Conservation (phyloP, 1,140 invertebrate species). For the Cydia amplana region DNA sequence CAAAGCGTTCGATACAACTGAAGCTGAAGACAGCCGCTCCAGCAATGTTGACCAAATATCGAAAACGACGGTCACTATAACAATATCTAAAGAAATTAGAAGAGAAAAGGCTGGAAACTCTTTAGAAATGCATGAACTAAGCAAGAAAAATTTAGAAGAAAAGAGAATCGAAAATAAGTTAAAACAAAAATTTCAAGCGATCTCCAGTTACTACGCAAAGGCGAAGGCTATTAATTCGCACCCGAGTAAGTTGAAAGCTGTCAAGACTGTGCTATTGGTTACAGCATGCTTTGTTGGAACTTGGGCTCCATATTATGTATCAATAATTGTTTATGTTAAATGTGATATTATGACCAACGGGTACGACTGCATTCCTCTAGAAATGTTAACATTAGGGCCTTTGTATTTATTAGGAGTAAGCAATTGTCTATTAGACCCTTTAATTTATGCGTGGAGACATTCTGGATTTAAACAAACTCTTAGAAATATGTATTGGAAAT, state of each 20-base stretch:
- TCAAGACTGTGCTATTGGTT: conserved; percentile 49
- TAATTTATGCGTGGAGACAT: conserved; percentile 54
- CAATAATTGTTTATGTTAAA: conserved; percentile 52
- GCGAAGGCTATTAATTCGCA: conserved; percentile 36
- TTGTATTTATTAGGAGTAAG: conserved; percentile 48
- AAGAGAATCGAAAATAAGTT: conserved; percentile 17
- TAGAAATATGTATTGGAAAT: conserved; percentile 48
- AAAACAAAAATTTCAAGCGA: conserved; percentile 35
- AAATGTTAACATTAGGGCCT: conserved; percentile 48
- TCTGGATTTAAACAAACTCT: conserved; percentile 48
- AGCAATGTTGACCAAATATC: conserved; percentile 35
- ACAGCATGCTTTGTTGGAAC: conserved; percentile 49
- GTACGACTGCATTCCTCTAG: conserved; percentile 50
- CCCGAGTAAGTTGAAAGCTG: conserved; percentile 51
- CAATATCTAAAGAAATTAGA: conserved; percentile 38
- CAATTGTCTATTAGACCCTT: conserved; percentile 49
- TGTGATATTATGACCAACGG: conserved; percentile 49
- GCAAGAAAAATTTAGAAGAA: conserved; percentile 37
- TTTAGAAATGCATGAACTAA: conserved; percentile 42
- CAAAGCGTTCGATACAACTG: conserved; percentile 40
- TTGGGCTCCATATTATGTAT: conserved; percentile 51
- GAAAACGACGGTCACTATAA: conserved; percentile 41
- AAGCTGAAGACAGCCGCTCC: conserved; percentile 7
- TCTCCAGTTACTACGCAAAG: conserved; percentile 36
- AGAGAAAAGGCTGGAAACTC: conserved; percentile 31